Evolutionary conservation across 2,888 invertebrate genomes (phyloP), one percentile per base, ranked within the genome.

Genomic region (Oegoconia quadripuncta): DNA sequence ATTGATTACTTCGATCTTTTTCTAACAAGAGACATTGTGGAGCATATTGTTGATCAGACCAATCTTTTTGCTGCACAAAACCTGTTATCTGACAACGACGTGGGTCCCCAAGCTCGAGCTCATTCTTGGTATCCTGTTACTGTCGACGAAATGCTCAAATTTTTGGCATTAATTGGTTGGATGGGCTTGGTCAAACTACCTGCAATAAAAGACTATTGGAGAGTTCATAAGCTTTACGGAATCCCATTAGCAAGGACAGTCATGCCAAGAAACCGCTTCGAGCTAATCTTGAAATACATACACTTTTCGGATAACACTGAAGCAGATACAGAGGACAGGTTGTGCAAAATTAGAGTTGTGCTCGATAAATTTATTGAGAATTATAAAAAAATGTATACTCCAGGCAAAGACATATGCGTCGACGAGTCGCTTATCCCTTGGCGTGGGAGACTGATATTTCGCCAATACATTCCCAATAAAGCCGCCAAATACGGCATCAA

Each of bases 131-230:
- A 17, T 41, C 50, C 48, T 42, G 41, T 43, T 32, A 48, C 36
- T 13, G 28, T 13, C 26, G 33, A 18, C 6, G 39, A 44, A 22
- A 44, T 42, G 28, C 38, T 33, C 14, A 34, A 40, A 44, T 39
- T 42, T 40, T 30, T 31, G 18, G 51, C 38, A 44, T 44, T 39
- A 42, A 41, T 43, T 53, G 40, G 48, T 43, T 47, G 49, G 46
- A 53, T 52, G 52, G 50, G 44, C 38, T 54, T 50, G 45, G 46
- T 55, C 12, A 52, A 54, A 40, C 37, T 52, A 38, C 51, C 50
- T 16, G 16, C 33, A 11, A 41, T 52, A 31, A 41, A 42, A 41
- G 43, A 54, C 29, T 53, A 57, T 41, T 53, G 42, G 48, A 30
- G 44, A 44, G 35, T 11, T 26, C 42, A 49, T 32, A 43, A 51